A percentile compares a stretch with the other conserved stretches of the same genome.
These are phyloP conservation scores for Rhipidura dahli DNA, from an alignment of 2,113 vertebrate genomes.

Conservation along the genomic window DNA sequence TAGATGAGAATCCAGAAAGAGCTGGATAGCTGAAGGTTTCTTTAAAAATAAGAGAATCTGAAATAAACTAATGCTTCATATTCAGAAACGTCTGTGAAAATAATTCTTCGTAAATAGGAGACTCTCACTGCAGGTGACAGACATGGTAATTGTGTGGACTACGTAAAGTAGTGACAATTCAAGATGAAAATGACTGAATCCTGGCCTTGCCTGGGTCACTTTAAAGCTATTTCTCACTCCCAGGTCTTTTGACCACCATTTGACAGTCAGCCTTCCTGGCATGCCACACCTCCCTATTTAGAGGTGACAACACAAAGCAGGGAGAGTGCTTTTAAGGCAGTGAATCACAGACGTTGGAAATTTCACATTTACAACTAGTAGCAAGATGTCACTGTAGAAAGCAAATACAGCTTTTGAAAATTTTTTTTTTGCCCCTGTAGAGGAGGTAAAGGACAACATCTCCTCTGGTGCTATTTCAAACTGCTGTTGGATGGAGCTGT, in stretches of 20 bases:
- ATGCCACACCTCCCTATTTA: background rate
- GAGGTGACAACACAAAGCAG: background rate
- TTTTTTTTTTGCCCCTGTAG: fast-evolving
- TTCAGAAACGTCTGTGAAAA: background rate
- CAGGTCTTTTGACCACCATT: background rate
- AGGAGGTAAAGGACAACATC: background rate
- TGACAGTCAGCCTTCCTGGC: background rate
- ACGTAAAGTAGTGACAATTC: background rate
- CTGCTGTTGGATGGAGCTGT: conserved; percentile 7
- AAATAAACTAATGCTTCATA: background rate
- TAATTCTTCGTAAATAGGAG: background rate
- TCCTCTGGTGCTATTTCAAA: background rate
- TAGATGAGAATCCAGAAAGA: background rate
- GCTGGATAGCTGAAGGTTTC: background rate
- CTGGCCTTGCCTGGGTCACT: background rate
- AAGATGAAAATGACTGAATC: background rate
- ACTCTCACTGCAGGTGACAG: background rate
- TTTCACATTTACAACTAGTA: background rate
- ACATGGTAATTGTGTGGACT: background rate
- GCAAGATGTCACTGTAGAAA: background rate
- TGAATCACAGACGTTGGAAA: background rate
- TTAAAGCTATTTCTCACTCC: background rate
- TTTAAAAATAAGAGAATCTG: background rate
- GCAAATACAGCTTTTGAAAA: background rate
- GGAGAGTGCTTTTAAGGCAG: background rate